Base-by-base conservation (phyloP, 1,140 invertebrate genomes). In the Panagrolaimus sp. region DNA sequence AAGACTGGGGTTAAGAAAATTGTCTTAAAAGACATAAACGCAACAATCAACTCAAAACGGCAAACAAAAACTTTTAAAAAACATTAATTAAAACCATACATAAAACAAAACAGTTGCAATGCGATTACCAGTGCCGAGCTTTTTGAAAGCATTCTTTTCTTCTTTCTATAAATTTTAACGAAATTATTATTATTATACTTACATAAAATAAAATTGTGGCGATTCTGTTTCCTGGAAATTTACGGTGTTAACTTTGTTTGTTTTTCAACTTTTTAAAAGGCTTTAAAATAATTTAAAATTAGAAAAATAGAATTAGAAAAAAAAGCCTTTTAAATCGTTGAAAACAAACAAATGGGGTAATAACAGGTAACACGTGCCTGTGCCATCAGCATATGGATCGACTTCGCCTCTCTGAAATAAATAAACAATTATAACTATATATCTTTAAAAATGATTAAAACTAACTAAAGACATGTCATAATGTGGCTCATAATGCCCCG, bases 181-280 rank as follows among this genome's bases (percentile, higher is more conserved):
- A 9, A 57, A 57, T 25, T 57, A 25, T 25, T 11, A 25, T 25
- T 13, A 23, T 42, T 9, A 57, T 16, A 66, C 74, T 83, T 25
- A 91, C 87, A 84, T 95, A 95, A 83, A 91, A 91, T 27, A 94
- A 83, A 75, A 93, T 90, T 13, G 94, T 98, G 9, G 94, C 93
- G 80, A 98, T 96, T 78, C 95, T 87, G 85, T 95, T 95, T 66
- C 92, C 92, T 23, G 83, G 82, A 57, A 57, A 25, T 57, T 57
- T 25, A 57, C 51, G 51, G 51, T 57, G 27, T 42, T 44, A n/a
- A n/a, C n/a, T 38, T 68, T 84, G 63, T 31, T 13, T 43, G 63
- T 43, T 43, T 14, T 47, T n/a, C 51, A 27, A 57, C 20, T 57
- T 16, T 86, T 87, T 84, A 88, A 86, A 38, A 38, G 2, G 31